Conservation (phyloP, 2,113 vertebrate genomes). For the Dermatemys mawii region DNA sequence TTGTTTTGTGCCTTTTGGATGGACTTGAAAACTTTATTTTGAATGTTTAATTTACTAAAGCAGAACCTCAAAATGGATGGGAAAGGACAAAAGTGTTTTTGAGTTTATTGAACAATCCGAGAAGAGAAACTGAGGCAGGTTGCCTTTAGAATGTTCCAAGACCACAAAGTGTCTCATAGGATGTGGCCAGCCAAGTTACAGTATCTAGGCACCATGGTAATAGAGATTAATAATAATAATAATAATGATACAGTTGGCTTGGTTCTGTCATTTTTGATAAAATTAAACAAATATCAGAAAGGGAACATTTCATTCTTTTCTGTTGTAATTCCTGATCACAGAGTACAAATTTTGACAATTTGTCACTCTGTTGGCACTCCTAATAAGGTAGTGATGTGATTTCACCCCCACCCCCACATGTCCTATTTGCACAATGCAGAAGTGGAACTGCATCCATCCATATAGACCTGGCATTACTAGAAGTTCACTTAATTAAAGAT, state of each 20-base stretch:
- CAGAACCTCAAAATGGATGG: background rate
- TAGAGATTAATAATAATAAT: background rate
- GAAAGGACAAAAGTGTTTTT: background rate
- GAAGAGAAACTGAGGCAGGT: background rate
- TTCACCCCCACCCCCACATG: background rate
- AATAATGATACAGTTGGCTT: background rate
- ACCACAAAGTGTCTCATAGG: background rate
- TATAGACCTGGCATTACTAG: background rate
- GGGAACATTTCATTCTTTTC: background rate
- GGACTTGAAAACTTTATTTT: background rate
- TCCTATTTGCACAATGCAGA: background rate
- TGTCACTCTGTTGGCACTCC: background rate
- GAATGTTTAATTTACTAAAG: background rate
- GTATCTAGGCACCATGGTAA: background rate
- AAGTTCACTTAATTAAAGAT: conserved; percentile 53
- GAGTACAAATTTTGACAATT: background rate
- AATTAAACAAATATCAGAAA: conserved; percentile 22
- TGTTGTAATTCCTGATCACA: background rate
- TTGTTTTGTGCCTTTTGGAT: background rate
- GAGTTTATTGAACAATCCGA: background rate
- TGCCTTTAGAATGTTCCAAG: accelerated
- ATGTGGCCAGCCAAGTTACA: background rate
- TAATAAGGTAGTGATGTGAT: background rate
- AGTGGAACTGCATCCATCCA: background rate
- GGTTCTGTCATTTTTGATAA: conserved; percentile 9